These are phyloP conservation scores for Herpetotheres cachinnans DNA, from an alignment of 2,113 vertebrate species.

Conservation along the genomic window DNA sequence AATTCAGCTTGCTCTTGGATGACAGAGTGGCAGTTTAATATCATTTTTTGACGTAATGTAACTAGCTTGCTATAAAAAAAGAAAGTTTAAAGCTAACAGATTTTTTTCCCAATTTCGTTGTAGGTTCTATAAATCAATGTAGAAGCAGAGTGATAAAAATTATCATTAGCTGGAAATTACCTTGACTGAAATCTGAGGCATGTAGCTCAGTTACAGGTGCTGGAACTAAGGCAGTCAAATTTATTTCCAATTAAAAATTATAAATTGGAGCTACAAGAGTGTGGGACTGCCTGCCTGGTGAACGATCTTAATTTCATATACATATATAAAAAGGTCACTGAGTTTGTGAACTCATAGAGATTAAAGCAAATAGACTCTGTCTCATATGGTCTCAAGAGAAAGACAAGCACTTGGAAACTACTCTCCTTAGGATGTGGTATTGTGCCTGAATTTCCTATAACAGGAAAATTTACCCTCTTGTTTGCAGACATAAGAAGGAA, in stretches of 20 bases:
- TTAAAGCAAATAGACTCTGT: background rate
- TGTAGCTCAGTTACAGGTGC: background rate
- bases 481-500: background rate
- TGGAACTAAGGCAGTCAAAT: background rate
- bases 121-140: background rate
- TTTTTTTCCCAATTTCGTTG: background rate
- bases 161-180: conserved; percentile 14
- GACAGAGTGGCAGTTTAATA: background rate
- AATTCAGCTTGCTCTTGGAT: background rate
- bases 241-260: conserved; percentile 25
- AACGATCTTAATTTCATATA: background rate
- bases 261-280: background rate
- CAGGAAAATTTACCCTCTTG: background rate
- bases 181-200: background rate
- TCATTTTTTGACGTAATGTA: conserved; percentile 4
- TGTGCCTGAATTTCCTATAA: background rate
- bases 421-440: background rate
- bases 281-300: background rate
- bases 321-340: background rate
- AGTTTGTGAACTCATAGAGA: background rate
- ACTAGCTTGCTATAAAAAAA: background rate
- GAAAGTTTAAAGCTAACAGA: background rate
- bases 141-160: background rate
- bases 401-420: background rate
- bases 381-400: background rate